A percentile compares a stretch with the other conserved stretches of the same genome.
phyloP scores from a whole-genome alignment of 2,113 vertebrate species.

The Lucifuga dentata region DNA sequence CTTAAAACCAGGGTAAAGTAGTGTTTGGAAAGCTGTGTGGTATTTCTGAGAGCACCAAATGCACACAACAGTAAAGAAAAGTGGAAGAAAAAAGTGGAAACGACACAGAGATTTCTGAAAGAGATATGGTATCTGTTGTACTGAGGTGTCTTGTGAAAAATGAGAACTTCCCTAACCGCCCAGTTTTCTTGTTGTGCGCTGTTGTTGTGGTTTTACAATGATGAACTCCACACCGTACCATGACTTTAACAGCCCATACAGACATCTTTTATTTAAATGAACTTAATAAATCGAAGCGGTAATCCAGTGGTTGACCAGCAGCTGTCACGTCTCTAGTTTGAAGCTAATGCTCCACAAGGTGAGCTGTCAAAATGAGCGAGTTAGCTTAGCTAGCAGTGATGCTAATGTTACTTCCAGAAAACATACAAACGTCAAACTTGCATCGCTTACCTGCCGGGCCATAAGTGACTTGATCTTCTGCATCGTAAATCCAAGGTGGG shows the following conservation, averaged over 20 bases:
- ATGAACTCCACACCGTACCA: no score
- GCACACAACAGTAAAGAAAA: no score
- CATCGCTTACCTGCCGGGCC: conserved; percentile 91
- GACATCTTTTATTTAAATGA: neutral
- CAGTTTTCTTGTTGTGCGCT: conserved; percentile 18
- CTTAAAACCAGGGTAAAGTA: neutral
- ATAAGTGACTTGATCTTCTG: conserved; percentile 98
- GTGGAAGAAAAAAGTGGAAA: conserved; percentile 53
- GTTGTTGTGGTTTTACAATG: conserved; percentile 15
- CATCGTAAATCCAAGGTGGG: conserved; percentile 76
- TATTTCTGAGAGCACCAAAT: neutral
- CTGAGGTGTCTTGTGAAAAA: conserved; percentile 35
- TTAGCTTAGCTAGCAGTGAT: conserved; percentile 57
- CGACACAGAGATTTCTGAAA: conserved; percentile 14
- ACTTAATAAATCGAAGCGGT: neutral
- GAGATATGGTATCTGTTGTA: conserved; percentile 30
- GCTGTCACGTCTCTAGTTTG: neutral
- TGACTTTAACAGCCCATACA: neutral
- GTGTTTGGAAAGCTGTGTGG: neutral
- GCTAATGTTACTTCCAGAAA: conserved; percentile 44
- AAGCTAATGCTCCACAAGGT: conserved; percentile 8
- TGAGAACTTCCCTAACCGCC: conserved; percentile 59
- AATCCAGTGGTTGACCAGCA: neutral
- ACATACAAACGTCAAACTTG: neutral
- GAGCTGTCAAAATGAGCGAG: conserved; percentile 71